These are phyloP conservation scores for Platycheirus rosarum DNA, from an alignment of 2,888 invertebrate species.

Conservation along the genomic window DNA sequence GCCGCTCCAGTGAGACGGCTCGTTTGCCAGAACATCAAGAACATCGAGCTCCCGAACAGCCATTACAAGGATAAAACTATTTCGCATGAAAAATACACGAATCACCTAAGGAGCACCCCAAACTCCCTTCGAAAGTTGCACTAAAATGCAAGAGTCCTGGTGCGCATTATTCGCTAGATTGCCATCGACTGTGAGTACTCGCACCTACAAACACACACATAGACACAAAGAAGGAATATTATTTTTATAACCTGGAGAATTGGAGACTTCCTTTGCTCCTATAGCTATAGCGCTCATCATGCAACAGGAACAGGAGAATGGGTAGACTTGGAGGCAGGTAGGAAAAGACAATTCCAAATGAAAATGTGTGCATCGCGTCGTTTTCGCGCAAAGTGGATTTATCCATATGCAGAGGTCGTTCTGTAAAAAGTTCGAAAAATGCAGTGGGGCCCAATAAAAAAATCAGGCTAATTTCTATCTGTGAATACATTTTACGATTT, in stretches of 20 bases:
- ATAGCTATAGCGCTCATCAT: conserved; percentile 1
- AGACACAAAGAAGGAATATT: conserved; percentile 28
- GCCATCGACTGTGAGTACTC: conserved; percentile 54
- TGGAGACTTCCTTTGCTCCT: conserved; percentile 18
- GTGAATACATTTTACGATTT: too few species aligned
- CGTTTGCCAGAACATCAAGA: conserved; percentile 49
- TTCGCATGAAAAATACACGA: conserved; percentile 73
- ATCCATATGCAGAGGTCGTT: conserved; percentile 53
- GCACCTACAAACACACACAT: conserved; percentile 27
- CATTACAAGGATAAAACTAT: conserved; percentile 72
- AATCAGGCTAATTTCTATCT: too few species aligned
- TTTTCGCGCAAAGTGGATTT: conserved; percentile 68
- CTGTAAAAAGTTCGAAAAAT: too few species aligned
- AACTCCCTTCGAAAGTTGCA: background rate
- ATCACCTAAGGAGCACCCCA: conserved; percentile 20
- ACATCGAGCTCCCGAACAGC: conserved; percentile 65
- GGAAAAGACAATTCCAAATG: conserved; percentile 53
- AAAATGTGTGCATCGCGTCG: conserved; percentile 58
- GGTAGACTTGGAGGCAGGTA: conserved; percentile 19
- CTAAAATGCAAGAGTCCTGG: conserved; percentile 61
- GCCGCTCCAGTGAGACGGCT: conserved; percentile 18
- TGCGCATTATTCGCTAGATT: conserved; percentile 71
- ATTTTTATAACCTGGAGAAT: conserved; percentile 59
- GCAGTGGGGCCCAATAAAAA: conserved; percentile 2
- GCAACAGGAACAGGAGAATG: conserved; percentile 19